Evolutionary conservation across 2,888 invertebrate species (phyloP).

Genomic region (Spisula solida): DNA sequence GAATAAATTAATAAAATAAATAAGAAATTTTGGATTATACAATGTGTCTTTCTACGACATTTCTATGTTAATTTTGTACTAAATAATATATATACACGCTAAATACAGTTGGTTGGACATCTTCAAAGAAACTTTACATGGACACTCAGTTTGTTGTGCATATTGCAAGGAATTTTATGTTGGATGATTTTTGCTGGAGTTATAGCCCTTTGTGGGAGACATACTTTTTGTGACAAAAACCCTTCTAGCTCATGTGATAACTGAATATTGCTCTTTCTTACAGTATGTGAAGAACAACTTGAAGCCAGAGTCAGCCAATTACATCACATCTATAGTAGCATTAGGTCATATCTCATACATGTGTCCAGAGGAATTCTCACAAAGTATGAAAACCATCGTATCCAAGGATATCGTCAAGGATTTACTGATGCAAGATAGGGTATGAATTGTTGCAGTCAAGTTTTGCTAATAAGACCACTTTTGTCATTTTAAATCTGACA

Average conservation of each 20-base stretch:
- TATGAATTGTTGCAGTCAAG: conserved; percentile 78
- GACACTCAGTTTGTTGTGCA: neutral
- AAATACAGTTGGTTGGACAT: no score
- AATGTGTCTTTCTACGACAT: no score
- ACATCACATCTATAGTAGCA: conserved; percentile 97
- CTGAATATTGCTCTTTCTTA: conserved; percentile 37
- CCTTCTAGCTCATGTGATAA: neutral
- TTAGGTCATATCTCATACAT: conserved; percentile 98
- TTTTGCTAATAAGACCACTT: no score
- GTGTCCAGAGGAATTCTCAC: conserved; percentile 95
- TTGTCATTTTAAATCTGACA: no score
- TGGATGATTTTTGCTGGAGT: neutral
- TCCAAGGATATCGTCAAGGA: conserved; percentile 97
- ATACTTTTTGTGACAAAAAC: no score
- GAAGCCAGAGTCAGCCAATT: conserved; percentile 90
- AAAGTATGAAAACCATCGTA: conserved; percentile 97
- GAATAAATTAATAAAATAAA: no score
- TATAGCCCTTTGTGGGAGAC: no score
- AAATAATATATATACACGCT: no score
- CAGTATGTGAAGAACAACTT: conserved; percentile 89
- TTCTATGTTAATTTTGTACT: no score
- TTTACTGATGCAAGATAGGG: conserved; percentile 91
- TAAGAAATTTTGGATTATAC: no score
- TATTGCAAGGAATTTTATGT: neutral
- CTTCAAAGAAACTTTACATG: neutral